These are phyloP conservation scores for Poeciliopsis paucimaculata DNA, from an alignment of 2,797 vertebrate genomes.

Conservation along the genomic window DNA sequence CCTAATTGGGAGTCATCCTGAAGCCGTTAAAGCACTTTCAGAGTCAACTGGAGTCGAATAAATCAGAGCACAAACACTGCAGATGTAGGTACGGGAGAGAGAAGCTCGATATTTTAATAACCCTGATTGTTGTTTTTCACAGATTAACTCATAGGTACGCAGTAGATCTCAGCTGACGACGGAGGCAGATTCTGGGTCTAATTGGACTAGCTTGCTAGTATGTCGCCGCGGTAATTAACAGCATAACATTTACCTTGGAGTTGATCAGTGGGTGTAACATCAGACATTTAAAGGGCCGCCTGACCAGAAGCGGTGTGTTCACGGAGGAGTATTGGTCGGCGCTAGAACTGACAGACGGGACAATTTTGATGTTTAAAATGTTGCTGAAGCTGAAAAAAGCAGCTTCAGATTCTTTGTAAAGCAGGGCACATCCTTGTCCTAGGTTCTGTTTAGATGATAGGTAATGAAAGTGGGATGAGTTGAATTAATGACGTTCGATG, in stretches of 20 bases:
- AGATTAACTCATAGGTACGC: not conserved
- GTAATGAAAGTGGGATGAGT: slow-evolving; percentile 26
- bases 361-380: slow-evolving; percentile 46
- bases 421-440: not conserved
- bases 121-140: not conserved
- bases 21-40: not conserved
- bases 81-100: slow-evolving; percentile 3
- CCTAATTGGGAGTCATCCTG: not conserved
- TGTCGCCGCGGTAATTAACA: slow-evolving; percentile 48
- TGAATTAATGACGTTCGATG: slow-evolving; percentile 17
- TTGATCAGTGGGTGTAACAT: slow-evolving; percentile 51
- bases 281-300: slow-evolving; percentile 49
- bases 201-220: slow-evolving; percentile 43
- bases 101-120: not conserved
- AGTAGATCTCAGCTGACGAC: slow-evolving; percentile 6
- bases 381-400: slow-evolving; percentile 42
- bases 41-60: slow-evolving; percentile 8
- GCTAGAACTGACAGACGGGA: slow-evolving; percentile 38
- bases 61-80: slow-evolving; percentile 14
- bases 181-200: slow-evolving; percentile 36
- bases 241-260: slow-evolving; percentile 56
- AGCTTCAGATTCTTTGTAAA: not conserved
- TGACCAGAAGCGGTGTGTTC: slow-evolving; percentile 35
- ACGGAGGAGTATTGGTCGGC: slow-evolving; percentile 18
- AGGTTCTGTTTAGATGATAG: not conserved